Evolutionary conservation across 2,113 vertebrate species (phyloP), one percentile per base, ranked within the genome.

Genomic region (Petrocephalus zakoni): DNA sequence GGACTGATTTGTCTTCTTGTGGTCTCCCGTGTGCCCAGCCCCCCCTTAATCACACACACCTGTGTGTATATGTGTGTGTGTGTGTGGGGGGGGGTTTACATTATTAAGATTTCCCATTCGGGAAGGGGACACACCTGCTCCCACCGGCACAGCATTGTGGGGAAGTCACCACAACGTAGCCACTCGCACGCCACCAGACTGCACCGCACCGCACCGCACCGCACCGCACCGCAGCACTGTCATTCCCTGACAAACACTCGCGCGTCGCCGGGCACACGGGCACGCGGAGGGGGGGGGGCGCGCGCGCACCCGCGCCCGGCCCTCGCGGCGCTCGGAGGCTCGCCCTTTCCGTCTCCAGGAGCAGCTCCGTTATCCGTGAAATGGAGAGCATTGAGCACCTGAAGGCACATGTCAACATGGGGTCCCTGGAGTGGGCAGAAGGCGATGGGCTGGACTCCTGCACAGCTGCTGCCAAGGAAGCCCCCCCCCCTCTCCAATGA

Each of bases 321-420:
- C 4, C 46, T 53, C 17, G 53, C 19, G 8, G 34, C n/a, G 81
- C 75, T 53, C 55, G 85, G 47, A 90, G 46, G 87, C 85, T 86
- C 72, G 64, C 52, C 78, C 88, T 89, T n/a, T 89, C 58, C 87
- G 42, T 91, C 85, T 90, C 89, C 87, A 87, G 89, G 86, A 89
- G 87, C 86, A 91, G 89, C 87, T 90, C 85, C 88, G 89, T 92
- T 42, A 87, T 61, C 53, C 58, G 58, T 72, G 86, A 87, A 87
- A 92, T 90, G 90, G 88, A 89, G 90, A 91, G 91, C 88, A 81
- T 90, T 92, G 89, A 91, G 89, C 91, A 92, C 91, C 91, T 90
- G 91, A 93, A 93, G 91, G 91, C 90, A 93, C 90, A 89, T 92
- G 91, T 92, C 91, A 92, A 91, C 90, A 91, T 13, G 53, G 61